Evolutionary conservation across 2,888 invertebrate genomes (phyloP).

Genomic region (Ectropis crepuscularia): DNA sequence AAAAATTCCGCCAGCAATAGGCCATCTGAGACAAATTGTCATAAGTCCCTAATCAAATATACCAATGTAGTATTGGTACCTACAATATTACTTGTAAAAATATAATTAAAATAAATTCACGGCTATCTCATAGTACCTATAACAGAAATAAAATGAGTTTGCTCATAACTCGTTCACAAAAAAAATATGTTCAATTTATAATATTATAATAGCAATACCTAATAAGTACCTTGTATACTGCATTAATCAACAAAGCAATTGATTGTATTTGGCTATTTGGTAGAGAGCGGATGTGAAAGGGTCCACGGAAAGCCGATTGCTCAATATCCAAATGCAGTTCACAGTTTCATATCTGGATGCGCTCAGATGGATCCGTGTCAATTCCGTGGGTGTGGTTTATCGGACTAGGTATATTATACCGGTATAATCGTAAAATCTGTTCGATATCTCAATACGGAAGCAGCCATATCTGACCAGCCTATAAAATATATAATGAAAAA

Average conservation of each 20-base stretch:
- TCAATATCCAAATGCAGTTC: conserved; percentile 29
- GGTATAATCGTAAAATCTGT: conserved; percentile 17
- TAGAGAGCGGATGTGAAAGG: conserved; percentile 30
- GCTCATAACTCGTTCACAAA: too few relatives aligned
- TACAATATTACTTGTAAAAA: too few relatives aligned
- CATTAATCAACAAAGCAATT: conserved; percentile 19
- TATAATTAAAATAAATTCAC: too few relatives aligned
- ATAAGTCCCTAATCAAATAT: too few relatives aligned
- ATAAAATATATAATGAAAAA: background rate
- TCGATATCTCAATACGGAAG: conserved; percentile 9
- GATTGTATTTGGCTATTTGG: conserved; percentile 17
- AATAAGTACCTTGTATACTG: background rate
- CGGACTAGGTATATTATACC: conserved; percentile 23
- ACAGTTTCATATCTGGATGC: conserved; percentile 48
- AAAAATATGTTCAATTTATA: too few relatives aligned
- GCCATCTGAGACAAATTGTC: too few relatives aligned
- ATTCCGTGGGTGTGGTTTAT: conserved; percentile 50
- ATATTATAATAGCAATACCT: background rate
- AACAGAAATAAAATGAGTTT: too few relatives aligned
- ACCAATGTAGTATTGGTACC: too few relatives aligned
- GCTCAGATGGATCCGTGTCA: conserved; percentile 49
- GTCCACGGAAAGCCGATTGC: conserved; percentile 30
- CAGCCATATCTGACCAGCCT: background rate
- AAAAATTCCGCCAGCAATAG: too few relatives aligned
- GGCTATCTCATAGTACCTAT: too few relatives aligned